Evolutionary conservation across 1,140 invertebrate genomes (phyloP), one percentile per base, ranked within the genome.

Genomic region (Matsumurasca onukii): DNA sequence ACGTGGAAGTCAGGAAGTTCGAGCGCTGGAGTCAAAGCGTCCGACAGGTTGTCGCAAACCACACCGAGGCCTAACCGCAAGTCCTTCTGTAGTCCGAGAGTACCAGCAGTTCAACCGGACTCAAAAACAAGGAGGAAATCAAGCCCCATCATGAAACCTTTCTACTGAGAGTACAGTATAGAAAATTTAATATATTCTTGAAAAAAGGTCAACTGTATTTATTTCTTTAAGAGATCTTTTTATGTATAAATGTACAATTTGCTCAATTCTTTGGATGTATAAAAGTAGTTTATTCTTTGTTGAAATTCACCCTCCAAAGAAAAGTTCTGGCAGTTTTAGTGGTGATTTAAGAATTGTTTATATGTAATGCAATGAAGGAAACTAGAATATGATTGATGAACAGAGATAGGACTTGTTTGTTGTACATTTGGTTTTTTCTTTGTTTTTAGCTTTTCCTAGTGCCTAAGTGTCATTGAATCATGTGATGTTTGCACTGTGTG

Each of bases 111-210:
- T 29, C 17, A 29, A 12, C 30, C 49, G 24, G 62, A 66, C 12
- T 34, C 25, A 3, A 73, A 73, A 52, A 69, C 59, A 1, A 68
- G 72, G 45, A 67, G 72, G 29, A 73, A 73, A 29, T 71, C 69
- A n/a, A 69, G 51, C 24, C 72, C 71, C 13, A 72, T 69, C 3
- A 70, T 70, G 71, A 72, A 72, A 63, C 71, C 71, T 24, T 69
- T 70, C 65, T 68, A 66, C 25, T 65, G n/a, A n/a, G n/a, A n/a
- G n/a, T n/a, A n/a, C n/a, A n/a, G n/a, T n/a, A n/a, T n/a, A n/a
- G n/a, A n/a, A n/a, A 59, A 24, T 59, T 22, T 3, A 24, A 52
- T 13, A 52, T 5, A 12, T 5, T 15, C 49, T 52, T 24, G 22
- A 24, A n/a, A 52, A n/a, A 13, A 5, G 22, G 39, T 45, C 12